Conservation (phyloP, 2,797 vertebrate genomes). For the Heliangelus exortis region DNA sequence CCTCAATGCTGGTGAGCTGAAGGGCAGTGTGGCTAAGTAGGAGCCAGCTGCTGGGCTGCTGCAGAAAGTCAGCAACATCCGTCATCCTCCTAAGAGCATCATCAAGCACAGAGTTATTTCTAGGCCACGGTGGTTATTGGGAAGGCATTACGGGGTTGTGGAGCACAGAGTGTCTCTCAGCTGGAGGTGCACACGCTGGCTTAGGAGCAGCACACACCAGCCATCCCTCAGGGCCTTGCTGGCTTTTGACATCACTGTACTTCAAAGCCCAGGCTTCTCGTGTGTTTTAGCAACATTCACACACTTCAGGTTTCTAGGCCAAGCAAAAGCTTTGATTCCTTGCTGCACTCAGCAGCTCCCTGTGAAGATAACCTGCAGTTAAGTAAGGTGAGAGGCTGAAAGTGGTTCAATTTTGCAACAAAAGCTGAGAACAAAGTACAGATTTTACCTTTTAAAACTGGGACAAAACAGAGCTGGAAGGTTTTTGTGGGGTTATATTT, state of each 20-base stretch:
- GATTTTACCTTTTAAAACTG: conserved; percentile 37
- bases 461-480: conserved; percentile 40
- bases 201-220: not conserved
- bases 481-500: not conserved
- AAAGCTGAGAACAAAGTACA: conserved; percentile 38
- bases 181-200: not conserved
- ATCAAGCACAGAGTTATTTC: not conserved
- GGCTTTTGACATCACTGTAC: not conserved
- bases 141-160: not conserved
- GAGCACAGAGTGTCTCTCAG: not conserved
- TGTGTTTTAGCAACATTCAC: not conserved
- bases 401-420: conserved; percentile 50
- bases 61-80: not conserved
- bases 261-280: not conserved
- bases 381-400: conserved; percentile 47
- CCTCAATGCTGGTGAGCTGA: not conserved
- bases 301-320: conserved; percentile 49
- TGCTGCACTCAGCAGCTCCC: conserved; percentile 35
- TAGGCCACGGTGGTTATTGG: not conserved
- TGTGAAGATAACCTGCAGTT: not conserved
- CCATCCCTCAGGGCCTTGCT: not conserved
- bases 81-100: not conserved
- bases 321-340: not conserved
- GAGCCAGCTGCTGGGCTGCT: not conserved
- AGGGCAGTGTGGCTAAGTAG: fast-evolving